Conservation (phyloP, 2,113 vertebrate species). For the Microcebus griseorufus region DNA sequence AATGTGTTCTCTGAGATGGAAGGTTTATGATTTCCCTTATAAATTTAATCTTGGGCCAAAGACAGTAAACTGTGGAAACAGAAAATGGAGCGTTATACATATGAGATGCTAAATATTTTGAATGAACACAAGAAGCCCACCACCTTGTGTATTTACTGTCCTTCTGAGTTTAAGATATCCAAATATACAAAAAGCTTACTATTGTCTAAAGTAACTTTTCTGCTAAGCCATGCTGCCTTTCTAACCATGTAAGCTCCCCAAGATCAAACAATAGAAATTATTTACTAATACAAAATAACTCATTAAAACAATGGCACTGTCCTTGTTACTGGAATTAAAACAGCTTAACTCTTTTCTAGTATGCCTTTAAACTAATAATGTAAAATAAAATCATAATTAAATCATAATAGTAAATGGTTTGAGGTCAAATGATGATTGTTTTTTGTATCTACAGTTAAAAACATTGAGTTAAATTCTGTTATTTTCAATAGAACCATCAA, state of each 20-base stretch:
- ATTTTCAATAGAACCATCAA: not conserved
- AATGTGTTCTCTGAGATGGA: not conserved
- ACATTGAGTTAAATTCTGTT: not conserved
- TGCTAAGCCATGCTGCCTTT: not conserved
- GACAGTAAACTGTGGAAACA: not conserved
- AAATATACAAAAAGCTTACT: not conserved
- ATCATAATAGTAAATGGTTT: not conserved
- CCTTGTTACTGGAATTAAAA: not conserved
- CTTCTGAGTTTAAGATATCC: not conserved
- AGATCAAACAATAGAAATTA: not conserved
- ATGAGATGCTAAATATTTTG: not conserved
- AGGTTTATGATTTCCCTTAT: not conserved
- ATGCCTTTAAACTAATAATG: not conserved
- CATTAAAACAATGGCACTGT: not conserved
- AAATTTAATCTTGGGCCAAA: not conserved
- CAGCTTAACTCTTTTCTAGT: not conserved
- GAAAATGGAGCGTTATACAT: not conserved
- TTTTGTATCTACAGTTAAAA: not conserved
- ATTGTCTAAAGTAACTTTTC: not conserved
- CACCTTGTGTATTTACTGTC: not conserved
- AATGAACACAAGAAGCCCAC: not conserved
- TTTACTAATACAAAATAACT: not conserved
- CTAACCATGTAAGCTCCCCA: not conserved
- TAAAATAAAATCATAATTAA: not conserved
- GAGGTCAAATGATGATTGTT: not conserved